These are phyloP conservation scores for Ophiodon elongatus DNA, from an alignment of 2,113 vertebrate genomes.

Conservation along the genomic window DNA sequence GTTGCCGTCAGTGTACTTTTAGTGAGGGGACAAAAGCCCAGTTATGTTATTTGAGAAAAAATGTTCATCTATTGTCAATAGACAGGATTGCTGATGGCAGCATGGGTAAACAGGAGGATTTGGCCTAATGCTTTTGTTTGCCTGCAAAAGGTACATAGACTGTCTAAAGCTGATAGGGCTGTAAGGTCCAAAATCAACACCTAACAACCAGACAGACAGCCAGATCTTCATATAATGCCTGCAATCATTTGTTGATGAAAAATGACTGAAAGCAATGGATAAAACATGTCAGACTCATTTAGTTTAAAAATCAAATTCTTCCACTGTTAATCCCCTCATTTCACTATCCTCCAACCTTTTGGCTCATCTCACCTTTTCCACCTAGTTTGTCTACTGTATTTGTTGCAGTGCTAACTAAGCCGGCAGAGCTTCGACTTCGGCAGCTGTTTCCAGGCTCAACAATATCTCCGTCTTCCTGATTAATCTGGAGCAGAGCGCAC, in stretches of 20 bases:
- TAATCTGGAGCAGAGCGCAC: constrained; percentile 65
- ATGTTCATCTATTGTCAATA: constrained; percentile 86
- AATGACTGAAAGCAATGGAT: constrained; percentile 31
- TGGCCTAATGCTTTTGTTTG: constrained; percentile 86
- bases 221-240: constrained; percentile 48
- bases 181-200: constrained; percentile 82
- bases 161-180: constrained; percentile 85
- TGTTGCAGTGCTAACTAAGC: constrained; percentile 40
- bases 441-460: constrained; percentile 67
- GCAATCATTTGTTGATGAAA: constrained; percentile 51
- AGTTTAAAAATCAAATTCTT: constrained; percentile 13
- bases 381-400: constrained; percentile 21
- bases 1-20: constrained; percentile 73
- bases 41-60: constrained; percentile 84
- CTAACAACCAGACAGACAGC: constrained; percentile 67
- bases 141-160: constrained; percentile 86
- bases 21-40: constrained; percentile 77
- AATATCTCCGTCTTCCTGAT: constrained; percentile 76
- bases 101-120: constrained; percentile 83
- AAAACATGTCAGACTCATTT: constrained; percentile 12
- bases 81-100: constrained; percentile 81
- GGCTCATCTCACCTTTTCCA: constrained; percentile 30
- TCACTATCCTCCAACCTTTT: constrained; percentile 13
- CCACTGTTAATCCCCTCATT: constrained; percentile 11
- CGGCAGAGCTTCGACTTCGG: constrained; percentile 45